Conservation (phyloP, 2,113 vertebrate species). For the Xiphorhynchus elegans region DNA sequence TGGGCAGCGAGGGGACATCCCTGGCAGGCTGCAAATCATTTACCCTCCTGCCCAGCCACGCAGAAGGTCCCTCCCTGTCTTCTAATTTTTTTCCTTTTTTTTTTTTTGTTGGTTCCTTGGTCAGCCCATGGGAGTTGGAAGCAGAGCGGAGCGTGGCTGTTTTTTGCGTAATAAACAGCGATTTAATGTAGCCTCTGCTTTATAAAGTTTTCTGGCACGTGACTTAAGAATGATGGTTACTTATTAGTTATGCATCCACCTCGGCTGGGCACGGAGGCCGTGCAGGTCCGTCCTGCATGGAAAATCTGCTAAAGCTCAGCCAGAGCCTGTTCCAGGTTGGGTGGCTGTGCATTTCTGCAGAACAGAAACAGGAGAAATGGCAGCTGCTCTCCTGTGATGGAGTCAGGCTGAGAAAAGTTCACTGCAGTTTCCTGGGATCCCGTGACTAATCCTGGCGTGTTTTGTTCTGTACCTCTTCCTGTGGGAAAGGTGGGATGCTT, state of each 20-base stretch:
- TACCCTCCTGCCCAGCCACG: fast-evolving
- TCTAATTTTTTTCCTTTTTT: background rate
- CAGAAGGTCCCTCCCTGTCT: background rate
- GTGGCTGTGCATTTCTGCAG: background rate
- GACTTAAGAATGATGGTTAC: background rate
- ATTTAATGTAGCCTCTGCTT: background rate
- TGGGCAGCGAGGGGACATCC: too few species aligned
- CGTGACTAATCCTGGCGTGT: background rate
- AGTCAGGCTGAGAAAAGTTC: constrained; percentile 12
- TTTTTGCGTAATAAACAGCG: background rate
- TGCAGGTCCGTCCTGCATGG: background rate
- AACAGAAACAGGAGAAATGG: background rate
- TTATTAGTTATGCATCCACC: fast-evolving
- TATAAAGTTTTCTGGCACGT: background rate
- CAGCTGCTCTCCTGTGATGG: background rate
- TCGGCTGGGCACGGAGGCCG: background rate
- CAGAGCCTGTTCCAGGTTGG: background rate
- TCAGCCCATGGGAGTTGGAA: background rate
- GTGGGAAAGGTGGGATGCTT: background rate
- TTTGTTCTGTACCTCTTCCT: background rate
- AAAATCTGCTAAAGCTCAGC: background rate
- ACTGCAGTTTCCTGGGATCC: background rate
- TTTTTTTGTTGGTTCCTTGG: fast-evolving
- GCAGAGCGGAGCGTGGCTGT: background rate
- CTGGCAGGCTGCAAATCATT: background rate